Base-by-base conservation (phyloP, 1,140 invertebrate species). In the Yoshiicerus persimilis region DNA sequence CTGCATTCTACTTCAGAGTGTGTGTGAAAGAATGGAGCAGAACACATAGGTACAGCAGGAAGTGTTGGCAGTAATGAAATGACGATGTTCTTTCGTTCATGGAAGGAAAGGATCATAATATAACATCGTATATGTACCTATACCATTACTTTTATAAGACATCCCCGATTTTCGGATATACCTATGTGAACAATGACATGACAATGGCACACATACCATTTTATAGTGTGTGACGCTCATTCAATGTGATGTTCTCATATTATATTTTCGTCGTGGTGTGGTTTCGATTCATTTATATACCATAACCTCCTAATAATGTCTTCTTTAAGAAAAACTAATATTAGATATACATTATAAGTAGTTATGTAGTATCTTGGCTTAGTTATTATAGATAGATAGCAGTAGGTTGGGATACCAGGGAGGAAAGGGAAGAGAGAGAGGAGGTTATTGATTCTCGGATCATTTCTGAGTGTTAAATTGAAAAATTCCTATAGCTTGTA, bases 1-100 rank as follows among this genome's bases (percentile, higher is more conserved):
- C 47, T 56, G 47, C 47, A 56, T 56, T 56, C 47, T 56, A 56
- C n/a, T 56, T 56, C 47, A 56, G 16, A 56, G 8, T 56, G 47
- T 56, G 47, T 56, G 47, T n/a, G 20, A 56, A 56, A 56, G 47
- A 56, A 56, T 56, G 47, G 20, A 5, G n/a, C 47, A n/a, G 47
- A 56, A 56, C 47, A 20, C 4, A 47, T 11, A 47, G 20, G 8
- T 4, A 8, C 11, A 8, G 3, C 8, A 36, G 20, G 70, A 77
- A 34, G 70, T 23, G 70, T 34, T 80, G 75, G 75, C 75, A 80
- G 75, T 80, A 36, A 80, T 80, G 75, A 80, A 80, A 80, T 80
- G 75, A 80, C 75, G 32, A 80, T 80, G 75, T 80, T 80, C 75
- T 70, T 70, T 32, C 32, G 75, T 36, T 27, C 27, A 5, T 36